Percentiles rank a stretch among this genome's conserved stretches.
Conservation (phyloP, 1,140 invertebrate genomes). For the Cecropterus lyciades region DNA sequence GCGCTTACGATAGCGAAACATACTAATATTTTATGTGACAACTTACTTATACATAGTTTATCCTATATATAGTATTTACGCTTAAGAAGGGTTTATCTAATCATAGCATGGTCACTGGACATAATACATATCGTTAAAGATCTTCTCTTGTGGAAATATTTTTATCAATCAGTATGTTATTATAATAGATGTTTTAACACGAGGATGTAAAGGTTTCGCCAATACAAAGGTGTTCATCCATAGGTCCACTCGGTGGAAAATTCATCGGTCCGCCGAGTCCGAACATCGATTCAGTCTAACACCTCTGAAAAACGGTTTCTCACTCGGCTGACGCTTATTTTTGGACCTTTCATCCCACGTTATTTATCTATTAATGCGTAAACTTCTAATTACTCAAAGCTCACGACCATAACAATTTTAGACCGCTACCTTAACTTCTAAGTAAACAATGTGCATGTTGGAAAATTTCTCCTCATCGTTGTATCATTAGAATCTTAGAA, state of each 20-base stretch:
- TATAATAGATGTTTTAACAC: constrained; percentile 22
- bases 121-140: constrained; percentile 10
- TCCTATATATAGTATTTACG: no score
- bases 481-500: constrained; percentile 37
- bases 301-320: constrained; percentile 81
- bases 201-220: constrained; percentile 71
- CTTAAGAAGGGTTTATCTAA: not conserved
- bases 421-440: constrained; percentile 17
- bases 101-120: constrained; percentile 16
- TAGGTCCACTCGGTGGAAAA: constrained; percentile 78
- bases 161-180: constrained; percentile 25
- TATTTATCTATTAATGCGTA: constrained; percentile 69
- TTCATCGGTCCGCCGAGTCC: constrained; percentile 76
- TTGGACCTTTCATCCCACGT: constrained; percentile 79
- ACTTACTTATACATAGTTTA: no score
- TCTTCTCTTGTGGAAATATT: constrained; percentile 19
- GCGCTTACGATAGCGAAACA: no score
- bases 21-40: no score
- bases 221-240: constrained; percentile 72
- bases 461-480: not conserved
- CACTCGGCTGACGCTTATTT: constrained; percentile 78
- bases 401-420: constrained; percentile 31
- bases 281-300: constrained; percentile 75
- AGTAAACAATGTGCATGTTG: constrained; percentile 18
- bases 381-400: constrained; percentile 40